Evolutionary conservation across 1,140 invertebrate species (phyloP), one percentile per base, ranked within the genome.

Genomic region (Periplaneta americana): DNA sequence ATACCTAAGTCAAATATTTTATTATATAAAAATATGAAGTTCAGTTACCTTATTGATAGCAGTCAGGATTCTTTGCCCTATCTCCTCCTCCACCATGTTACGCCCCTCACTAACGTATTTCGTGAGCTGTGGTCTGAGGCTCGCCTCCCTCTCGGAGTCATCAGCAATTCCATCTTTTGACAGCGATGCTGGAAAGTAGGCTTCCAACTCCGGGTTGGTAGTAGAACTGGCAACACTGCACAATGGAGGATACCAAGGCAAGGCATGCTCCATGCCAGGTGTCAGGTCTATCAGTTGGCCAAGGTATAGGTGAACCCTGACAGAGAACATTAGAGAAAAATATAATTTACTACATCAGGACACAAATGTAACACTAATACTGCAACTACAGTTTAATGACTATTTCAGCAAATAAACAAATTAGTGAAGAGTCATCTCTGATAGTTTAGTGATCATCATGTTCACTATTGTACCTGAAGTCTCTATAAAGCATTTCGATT

Each of bases 191-290:
- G 31, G 48, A 34, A 74, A 74, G 34, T 35, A 35, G 18, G 32
- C 22, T 15, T 80, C 37, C 22, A 35, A 22, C 33, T 31, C 31
- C 1, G 81, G 76, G 15, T 75, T 76, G 3, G 83, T 90, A 83
- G 81, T 91, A 36, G 22, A n/a, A 18, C 15, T 36, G 28, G 33
- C 34, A n/a, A 36, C 35, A 39, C n/a, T 86, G 86, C 95, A 95
- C 11, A 91, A 88, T 15, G 94, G 94, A 33, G 94, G 93, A 85
- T 94, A 93, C 93, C 93, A 95, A 10, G 94, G 94, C 80, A 95
- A 87, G 32, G 92, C 90, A 85, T 95, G 93, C 84, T 94, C 91
- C 31, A 89, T 89, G 28, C 87, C 88, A 37, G 89, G 85, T 13
- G 90, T 87, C 75, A 94, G 88, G 11, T 90, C 92, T 78, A 95